phyloP scores from a whole-genome alignment of 2,797 vertebrate genomes.

The Acanthurus lineatus region DNA sequence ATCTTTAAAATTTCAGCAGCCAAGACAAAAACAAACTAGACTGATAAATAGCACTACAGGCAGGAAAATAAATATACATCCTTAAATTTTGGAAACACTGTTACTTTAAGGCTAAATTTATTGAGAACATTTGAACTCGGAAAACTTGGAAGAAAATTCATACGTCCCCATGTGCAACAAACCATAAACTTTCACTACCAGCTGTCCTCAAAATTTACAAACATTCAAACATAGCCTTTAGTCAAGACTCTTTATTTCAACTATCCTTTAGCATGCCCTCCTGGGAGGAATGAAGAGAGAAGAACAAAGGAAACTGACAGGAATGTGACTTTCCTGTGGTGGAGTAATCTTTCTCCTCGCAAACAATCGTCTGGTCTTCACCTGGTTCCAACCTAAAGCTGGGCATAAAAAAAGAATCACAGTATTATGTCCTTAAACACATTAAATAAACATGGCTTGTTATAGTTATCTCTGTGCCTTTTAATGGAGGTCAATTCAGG shows the following conservation, averaged over 20 bases:
- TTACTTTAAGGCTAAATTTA: too few species aligned
- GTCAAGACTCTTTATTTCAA: neutral
- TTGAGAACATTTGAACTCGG: too few species aligned
- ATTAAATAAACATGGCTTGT: neutral
- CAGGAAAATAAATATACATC: too few species aligned
- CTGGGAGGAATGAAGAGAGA: neutral
- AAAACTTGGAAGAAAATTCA: too few species aligned
- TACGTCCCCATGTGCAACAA: neutral
- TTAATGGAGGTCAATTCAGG: neutral
- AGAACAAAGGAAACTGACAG: slow-evolving; percentile 61
- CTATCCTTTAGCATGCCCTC: neutral
- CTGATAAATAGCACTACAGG: too few species aligned
- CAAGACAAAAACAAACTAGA: too few species aligned
- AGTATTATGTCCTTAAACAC: neutral
- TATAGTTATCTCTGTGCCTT: neutral
- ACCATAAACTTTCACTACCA: neutral
- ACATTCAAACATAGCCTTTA: neutral
- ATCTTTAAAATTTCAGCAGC: too few species aligned
- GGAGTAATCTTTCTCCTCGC: slow-evolving; percentile 72
- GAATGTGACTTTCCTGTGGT: slow-evolving; percentile 46
- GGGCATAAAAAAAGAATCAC: slow-evolving; percentile 33
- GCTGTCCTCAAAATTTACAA: neutral
- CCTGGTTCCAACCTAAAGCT: slow-evolving; percentile 66
- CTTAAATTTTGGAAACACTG: too few species aligned
- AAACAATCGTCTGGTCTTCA: slow-evolving; percentile 77